phyloP scores from a whole-genome alignment of 2,888 invertebrate species.

The Cephus spinipes region DNA sequence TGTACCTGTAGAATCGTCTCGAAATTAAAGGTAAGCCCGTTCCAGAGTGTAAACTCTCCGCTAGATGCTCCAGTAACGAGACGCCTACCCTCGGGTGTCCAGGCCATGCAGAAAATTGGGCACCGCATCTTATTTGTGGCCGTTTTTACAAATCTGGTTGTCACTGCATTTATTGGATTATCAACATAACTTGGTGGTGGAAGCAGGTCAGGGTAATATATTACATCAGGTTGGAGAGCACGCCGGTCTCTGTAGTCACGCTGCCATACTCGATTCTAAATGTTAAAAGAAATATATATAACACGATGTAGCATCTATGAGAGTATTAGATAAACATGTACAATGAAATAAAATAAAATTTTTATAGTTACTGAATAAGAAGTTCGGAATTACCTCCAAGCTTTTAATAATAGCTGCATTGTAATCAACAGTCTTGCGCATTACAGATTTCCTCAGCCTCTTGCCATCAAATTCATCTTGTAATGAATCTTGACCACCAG shows the following conservation, averaged over 20 bases:
- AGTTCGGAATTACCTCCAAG: constrained; percentile 76
- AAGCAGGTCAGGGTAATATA: constrained; percentile 92
- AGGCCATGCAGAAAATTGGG: constrained; percentile 98
- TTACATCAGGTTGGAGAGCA: constrained; percentile 93
- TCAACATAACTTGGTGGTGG: constrained; percentile 95
- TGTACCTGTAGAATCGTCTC: constrained; percentile 98
- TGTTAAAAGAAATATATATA: constrained; percentile 19
- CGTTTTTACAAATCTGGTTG: constrained; percentile 96
- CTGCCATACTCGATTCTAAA: constrained; percentile 93
- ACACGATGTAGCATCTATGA: background rate
- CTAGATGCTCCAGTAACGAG: constrained; percentile 98
- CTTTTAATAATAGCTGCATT: constrained; percentile 94
- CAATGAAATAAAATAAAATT: constrained; percentile 9
- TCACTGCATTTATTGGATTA: constrained; percentile 96
- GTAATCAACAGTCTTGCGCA: constrained; percentile 98
- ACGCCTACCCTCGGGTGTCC: constrained; percentile 99
- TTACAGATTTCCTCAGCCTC: constrained; percentile 93
- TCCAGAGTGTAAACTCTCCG: constrained; percentile 99
- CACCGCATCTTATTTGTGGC: constrained; percentile 99
- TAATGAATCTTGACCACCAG: constrained; percentile 59
- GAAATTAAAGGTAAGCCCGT: constrained; percentile 99
- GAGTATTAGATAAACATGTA: background rate
- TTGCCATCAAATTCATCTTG: constrained; percentile 96
- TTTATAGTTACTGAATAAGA: constrained; percentile 9
- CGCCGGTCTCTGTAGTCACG: constrained; percentile 90